Evolutionary conservation across 2,888 invertebrate genomes (phyloP), one percentile per base, ranked within the genome.

Genomic region (Lycocerus yunnanus): DNA sequence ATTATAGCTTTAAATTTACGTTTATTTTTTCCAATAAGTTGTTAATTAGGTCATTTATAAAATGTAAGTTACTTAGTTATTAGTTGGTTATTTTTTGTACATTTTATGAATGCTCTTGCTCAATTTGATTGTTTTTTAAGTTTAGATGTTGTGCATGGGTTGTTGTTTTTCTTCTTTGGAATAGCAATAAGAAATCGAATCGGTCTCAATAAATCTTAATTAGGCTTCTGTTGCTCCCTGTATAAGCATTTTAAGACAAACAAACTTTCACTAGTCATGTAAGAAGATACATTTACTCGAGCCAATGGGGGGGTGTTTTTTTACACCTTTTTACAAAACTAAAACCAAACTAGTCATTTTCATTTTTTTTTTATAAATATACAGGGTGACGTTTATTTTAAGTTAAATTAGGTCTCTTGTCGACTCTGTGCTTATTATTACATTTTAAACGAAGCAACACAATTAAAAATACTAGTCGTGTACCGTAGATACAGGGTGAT

Each of bases 1-100:
- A 75, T 72, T 71, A 58, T 58, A 43, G 61, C 63, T 68, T 73
- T 73, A 66, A 65, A 66, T 66, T 27, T 27, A 13, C n/a, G 27
- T 27, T 27, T 27, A 27, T 27, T 27, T 27, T 27, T 27, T 27
- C 27, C 2, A 27, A 27, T 27, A 27, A 27, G 27, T 27, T 27
- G 27, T 27, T 27, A 27, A 27, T 27, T 27, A 27, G n/a, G 27
- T 27, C n/a, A 27, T 13, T 27, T 27, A 27, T 27, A 27, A 27
- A n/a, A 27, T 27, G 27, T 13, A 27, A 27, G 27, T 27, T 27
- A 27, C 27, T 27, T 27, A 27, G 27, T 27, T 27, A 27, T 27
- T 27, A 13, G 13, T 27, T 4, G 11, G 27, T 27, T 27, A 27
- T 27, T 27, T 27, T 27, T 27, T 27, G 27, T 27, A 27, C 27